Evolutionary conservation across 2,797 vertebrate genomes (phyloP).

Genomic region (Rhinella marina): DNA sequence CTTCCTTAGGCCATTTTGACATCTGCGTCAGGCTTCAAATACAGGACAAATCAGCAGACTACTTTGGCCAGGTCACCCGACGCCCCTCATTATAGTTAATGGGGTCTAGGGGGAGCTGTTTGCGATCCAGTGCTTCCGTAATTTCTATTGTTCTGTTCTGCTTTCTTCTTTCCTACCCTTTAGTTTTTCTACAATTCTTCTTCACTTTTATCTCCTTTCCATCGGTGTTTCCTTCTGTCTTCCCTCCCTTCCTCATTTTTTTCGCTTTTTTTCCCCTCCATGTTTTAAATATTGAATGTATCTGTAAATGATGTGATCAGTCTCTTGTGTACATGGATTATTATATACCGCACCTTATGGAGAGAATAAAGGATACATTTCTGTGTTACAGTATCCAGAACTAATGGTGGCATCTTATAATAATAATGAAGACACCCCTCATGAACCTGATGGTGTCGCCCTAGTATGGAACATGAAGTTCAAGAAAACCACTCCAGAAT

Average conservation of each 20-base stretch:
- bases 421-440: slow-evolving; percentile 95
- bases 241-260: background rate
- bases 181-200: background rate
- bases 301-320: background rate
- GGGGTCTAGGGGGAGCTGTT: too few species aligned
- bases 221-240: background rate
- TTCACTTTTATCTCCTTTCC: background rate
- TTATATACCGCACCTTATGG: background rate
- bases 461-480: slow-evolving; percentile 99
- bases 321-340: background rate
- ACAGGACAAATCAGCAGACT: too few species aligned
- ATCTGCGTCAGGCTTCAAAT: too few species aligned
- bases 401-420: slow-evolving; percentile 96
- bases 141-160: too few species aligned
- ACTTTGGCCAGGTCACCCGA: too few species aligned
- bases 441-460: slow-evolving; percentile 94
- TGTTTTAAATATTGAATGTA: background rate
- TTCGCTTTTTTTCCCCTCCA: background rate
- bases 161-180: too few species aligned
- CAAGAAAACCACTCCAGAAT: slow-evolving; percentile 95
- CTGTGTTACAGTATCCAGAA: slow-evolving; percentile 86
- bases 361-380: background rate
- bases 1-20: too few species aligned
- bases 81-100: too few species aligned
- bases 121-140: too few species aligned